Base-by-base conservation (phyloP, 2,888 invertebrate genomes). In the Allacma fusca region DNA sequence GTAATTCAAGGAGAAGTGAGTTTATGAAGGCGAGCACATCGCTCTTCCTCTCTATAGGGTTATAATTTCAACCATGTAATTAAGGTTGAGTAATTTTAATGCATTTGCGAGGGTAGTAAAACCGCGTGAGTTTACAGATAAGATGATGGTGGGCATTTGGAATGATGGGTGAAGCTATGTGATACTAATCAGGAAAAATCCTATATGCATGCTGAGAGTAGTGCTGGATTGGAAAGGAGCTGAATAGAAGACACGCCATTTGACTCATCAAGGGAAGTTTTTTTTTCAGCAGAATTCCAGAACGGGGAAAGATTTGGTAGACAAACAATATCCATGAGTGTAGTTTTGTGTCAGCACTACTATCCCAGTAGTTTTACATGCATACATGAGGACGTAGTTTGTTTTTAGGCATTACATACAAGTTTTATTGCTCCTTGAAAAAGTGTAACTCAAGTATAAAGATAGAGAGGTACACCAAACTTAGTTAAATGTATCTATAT, bases 31-130 rank as follows among this genome's bases (percentile, higher is more conserved):
- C 28, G 24, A 65, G 29, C 28, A 26, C 65, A 28, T 21, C 29
- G 12, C 5, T 28, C 28, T 5, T 19, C 7, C 12, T 16, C n/a
- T 4, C 13, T 65, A n/a, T 65, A 29, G 34, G 68, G 50, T 50
- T 50, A 50, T 50, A 50, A 50, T 50, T 50, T 16, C 50, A 40
- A 29, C 40, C 1, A 44, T 70, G 69, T 24, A 70, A 70, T 70
- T 70, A 70, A 70, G 44, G 21, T 12, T 16, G 44, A 24, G 69
- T 70, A 70, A 70, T 70, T 70, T 70, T 70, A 70, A 70, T 70
- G 69, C 26, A 44, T 26, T 44, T 23, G 24, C 68, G 44, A 70
- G 28, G 69, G 69, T 70, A 70, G 69, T 70, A 70, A 70, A 70
- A 70, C 44, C 16, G 69, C 43, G 24, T 70, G 69, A 44, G 44